Base-by-base conservation (phyloP, 2,888 invertebrate species). In the Cataglyphis altisquamis region DNA sequence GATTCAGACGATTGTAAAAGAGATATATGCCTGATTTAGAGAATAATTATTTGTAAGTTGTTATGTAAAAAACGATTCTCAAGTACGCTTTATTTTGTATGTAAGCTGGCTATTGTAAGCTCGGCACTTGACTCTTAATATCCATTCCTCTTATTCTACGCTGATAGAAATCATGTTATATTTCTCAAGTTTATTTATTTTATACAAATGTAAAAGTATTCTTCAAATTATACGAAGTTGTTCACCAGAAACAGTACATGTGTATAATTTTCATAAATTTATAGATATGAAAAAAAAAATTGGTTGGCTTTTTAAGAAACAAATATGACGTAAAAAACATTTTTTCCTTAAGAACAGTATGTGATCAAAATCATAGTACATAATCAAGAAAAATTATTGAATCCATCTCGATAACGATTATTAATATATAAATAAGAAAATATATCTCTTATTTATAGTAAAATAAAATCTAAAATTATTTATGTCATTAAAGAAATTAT, bases 21-120 rank as follows among this genome's bases (percentile, higher is more conserved):
- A 29, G 15, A 57, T 57, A 15, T 29, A 41, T n/a, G 57, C n/a
- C 25, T 62, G 62, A 78, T 62, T 78, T 77, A 62, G 67, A 52
- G 6, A 8, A 45, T 3, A 6, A 68, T 66, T 60, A 36, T 45
- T 57, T 57, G 48, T 21, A 39, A 67, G 32, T 73, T 64, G 57
- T 82, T 73, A 66, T 82, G 12, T 82, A 66, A 67, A 73, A 67
- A 57, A 78, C 48, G 21, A 70, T 32, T 21, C 66, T 74, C 21
- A 36, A 74, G 36, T 52, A 52, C 21, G 45, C 62, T 68, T 68
- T 70, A 78, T 70, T 78, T 60, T 70, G 62, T 70, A 67, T 66
- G 55, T 52, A 85, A 86, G 77, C 84, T 90, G 91, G 90, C 89
- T 92, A 90, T 90, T 91, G 91, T 92, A 90, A 91, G 88, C 91